Conservation (phyloP, 1,140 invertebrate genomes). For the Hypothenemus hampei region DNA sequence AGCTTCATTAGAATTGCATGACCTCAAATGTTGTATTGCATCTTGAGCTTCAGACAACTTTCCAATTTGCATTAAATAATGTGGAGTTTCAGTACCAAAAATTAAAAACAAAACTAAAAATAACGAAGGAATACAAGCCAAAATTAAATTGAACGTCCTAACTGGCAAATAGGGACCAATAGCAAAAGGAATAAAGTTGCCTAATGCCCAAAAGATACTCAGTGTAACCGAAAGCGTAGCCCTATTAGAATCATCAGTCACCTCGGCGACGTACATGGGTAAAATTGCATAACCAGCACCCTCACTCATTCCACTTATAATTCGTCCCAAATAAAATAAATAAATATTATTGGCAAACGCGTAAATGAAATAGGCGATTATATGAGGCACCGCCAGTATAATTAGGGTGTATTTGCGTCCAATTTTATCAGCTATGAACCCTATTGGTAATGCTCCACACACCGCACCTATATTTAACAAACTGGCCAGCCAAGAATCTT, state of each 20-base stretch:
- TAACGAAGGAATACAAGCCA: constrained; percentile 46
- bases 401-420: constrained; percentile 46
- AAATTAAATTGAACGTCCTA: constrained; percentile 48
- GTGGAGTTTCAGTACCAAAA: constrained; percentile 68
- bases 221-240: constrained; percentile 45
- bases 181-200: constrained; percentile 31
- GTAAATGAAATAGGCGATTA: constrained; percentile 61
- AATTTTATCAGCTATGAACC: constrained; percentile 40
- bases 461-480: constrained; percentile 74
- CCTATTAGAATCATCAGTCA: constrained; percentile 60
- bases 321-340: constrained; percentile 50
- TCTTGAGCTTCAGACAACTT: constrained; percentile 55
- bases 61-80: constrained; percentile 57
- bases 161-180: constrained; percentile 32
- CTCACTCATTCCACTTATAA: constrained; percentile 59
- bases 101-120: constrained; percentile 51
- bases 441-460: constrained; percentile 45
- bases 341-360: constrained; percentile 49
- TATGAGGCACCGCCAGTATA: constrained; percentile 50
- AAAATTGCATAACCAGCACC: constrained; percentile 59
- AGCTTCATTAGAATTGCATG: constrained; percentile 47
- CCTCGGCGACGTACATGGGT: constrained; percentile 61
- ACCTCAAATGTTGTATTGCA: constrained; percentile 59
- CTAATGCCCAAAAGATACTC: constrained; percentile 28
- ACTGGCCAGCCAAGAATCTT: constrained; percentile 75